Evolutionary conservation across 2,888 invertebrate genomes (phyloP).

Genomic region (Agrenia bidenticulata): DNA sequence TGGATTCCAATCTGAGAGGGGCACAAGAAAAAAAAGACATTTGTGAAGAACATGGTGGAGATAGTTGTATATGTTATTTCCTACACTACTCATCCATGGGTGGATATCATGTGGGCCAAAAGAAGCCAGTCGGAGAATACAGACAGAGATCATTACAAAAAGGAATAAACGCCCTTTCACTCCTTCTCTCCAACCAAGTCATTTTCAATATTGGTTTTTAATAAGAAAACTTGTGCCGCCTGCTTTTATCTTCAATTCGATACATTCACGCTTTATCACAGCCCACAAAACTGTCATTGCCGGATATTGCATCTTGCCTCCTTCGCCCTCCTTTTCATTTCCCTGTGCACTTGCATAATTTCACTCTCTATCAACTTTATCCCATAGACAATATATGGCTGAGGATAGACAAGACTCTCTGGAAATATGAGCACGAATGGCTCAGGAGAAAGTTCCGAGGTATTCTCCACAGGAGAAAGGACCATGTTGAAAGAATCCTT

Average conservation of each 20-base stretch:
- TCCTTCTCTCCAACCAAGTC: slow-evolving; percentile 30
- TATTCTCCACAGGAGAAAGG: too few relatives aligned
- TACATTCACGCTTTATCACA: slow-evolving; percentile 41
- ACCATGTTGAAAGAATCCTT: too few relatives aligned
- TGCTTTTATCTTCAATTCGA: slow-evolving; percentile 38
- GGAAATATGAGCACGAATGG: too few relatives aligned
- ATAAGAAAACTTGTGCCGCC: slow-evolving; percentile 42
- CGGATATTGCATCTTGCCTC: slow-evolving; percentile 39
- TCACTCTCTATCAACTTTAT: background rate
- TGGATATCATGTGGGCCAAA: too few relatives aligned
- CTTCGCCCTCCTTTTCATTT: slow-evolving; percentile 1
- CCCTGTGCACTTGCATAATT: slow-evolving; percentile 5
- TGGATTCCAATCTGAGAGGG: too few relatives aligned
- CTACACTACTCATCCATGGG: too few relatives aligned
- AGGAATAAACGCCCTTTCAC: slow-evolving; percentile 8
- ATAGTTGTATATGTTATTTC: too few relatives aligned
- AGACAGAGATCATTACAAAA: slow-evolving; percentile 12
- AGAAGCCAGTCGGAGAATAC: background rate
- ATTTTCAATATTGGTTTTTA: slow-evolving; percentile 48
- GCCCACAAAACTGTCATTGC: slow-evolving; percentile 47
- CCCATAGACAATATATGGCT: too few relatives aligned
- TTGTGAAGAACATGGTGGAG: too few relatives aligned
- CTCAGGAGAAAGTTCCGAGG: too few relatives aligned
- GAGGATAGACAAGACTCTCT: too few relatives aligned
- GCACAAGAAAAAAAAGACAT: too few relatives aligned